A percentile compares a stretch with the other conserved stretches of the same genome.
Conservation (phyloP, 2,797 vertebrate species). For the Muscicapa striata region DNA sequence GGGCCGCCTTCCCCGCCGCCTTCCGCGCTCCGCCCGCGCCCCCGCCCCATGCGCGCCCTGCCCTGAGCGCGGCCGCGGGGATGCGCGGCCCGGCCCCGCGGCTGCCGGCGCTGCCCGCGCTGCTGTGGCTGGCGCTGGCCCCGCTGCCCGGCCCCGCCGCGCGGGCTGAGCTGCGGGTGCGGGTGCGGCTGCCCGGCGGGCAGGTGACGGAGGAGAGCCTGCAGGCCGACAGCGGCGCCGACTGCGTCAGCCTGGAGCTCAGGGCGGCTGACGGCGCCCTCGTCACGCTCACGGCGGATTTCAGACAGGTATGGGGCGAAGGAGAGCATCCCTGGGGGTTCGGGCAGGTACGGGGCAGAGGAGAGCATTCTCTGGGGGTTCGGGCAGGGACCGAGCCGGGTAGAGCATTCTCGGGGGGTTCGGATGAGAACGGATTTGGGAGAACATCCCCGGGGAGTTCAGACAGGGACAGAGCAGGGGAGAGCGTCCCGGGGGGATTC, state of each 20-base stretch:
- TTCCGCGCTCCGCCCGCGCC: neutral
- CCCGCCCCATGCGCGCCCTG: neutral
- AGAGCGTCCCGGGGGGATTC: too few species aligned
- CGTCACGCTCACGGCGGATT: conserved; percentile 88
- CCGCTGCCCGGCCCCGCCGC: conserved; percentile 26
- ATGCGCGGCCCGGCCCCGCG: conserved; percentile 24
- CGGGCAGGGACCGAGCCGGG: too few species aligned
- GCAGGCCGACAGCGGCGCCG: conserved; percentile 89
- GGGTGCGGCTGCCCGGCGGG: conserved; percentile 89
- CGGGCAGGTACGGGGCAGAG: too few species aligned
- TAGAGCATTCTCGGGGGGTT: too few species aligned
- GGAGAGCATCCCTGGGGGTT: too few species aligned
- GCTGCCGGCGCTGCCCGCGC: conserved; percentile 25
- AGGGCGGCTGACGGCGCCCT: conserved; percentile 89
- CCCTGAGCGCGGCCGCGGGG: neutral
- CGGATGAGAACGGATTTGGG: too few species aligned
- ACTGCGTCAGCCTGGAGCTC: conserved; percentile 90
- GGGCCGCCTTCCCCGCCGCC: neutral
- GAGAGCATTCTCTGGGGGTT: too few species aligned
- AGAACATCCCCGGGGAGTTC: too few species aligned
- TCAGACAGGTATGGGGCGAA: too few species aligned
- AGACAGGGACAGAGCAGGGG: too few species aligned
- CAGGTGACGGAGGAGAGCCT: conserved; percentile 91
- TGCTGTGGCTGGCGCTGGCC: conserved; percentile 39
- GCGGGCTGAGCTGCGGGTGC: conserved; percentile 87